Percentiles rank a stretch among this genome's conserved stretches.
Evolutionary conservation across 2,797 vertebrate genomes (phyloP).

Genomic region (Cryptoblepharus egeriae): DNA sequence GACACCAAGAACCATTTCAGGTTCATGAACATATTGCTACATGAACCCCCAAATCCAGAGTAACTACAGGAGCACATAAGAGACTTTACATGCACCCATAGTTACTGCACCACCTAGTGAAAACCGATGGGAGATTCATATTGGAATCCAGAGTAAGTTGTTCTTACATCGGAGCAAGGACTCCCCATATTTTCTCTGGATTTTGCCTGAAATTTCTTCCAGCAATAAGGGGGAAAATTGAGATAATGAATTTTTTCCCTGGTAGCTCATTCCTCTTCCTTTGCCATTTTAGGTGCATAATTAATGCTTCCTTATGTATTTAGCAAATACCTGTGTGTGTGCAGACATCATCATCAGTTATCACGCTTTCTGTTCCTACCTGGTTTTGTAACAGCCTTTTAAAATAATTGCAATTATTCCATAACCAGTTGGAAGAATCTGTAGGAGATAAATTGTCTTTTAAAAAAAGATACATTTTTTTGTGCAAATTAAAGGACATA

Average conservation of each 20-base stretch:
- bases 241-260: slow-evolving; percentile 23
- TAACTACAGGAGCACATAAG: too few relatives aligned
- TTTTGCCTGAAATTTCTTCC: background rate
- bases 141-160: too few relatives aligned
- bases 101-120: too few relatives aligned
- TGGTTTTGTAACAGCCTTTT: slow-evolving; percentile 32
- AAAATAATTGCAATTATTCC: slow-evolving; percentile 36
- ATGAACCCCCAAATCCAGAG: too few relatives aligned
- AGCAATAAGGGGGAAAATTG: accelerated
- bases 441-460: background rate
- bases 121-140: too few relatives aligned
- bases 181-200: too few relatives aligned
- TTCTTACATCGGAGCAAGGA: too few relatives aligned
- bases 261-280: background rate
- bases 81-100: too few relatives aligned
- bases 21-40: background rate
- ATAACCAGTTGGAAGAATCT: slow-evolving; percentile 28
- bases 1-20: background rate
- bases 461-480: too few relatives aligned
- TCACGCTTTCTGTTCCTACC: background rate
- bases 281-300: slow-evolving; percentile 1
- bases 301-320: slow-evolving; percentile 9
- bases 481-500: slow-evolving; percentile 31
- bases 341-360: background rate
- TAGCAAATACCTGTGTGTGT: background rate